Evolutionary conservation across 2,888 invertebrate genomes (phyloP), one percentile per base, ranked within the genome.

Genomic region (Podotricha telesiphe): DNA sequence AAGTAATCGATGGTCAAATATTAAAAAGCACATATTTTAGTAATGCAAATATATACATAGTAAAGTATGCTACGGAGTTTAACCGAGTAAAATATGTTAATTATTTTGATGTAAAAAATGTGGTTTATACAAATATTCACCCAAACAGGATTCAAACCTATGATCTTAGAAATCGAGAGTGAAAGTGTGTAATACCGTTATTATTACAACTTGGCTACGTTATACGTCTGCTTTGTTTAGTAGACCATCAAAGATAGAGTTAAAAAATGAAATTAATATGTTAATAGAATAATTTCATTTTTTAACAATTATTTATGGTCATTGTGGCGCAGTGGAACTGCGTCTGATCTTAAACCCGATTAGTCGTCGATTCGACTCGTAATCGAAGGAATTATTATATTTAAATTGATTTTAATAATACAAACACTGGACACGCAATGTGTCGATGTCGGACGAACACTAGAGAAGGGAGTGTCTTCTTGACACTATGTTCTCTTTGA

Each of bases 211-310:
- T 55, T n/a, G 17, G 53, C 53, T 55, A 34, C 34, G 17, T 17
- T 55, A 34, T 53, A n/a, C n/a, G 53, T 55, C 11, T 19, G 19
- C 20, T 48, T 11, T 34, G 53, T 34, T 55, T 34, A 85, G 11
- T n/a, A 34, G 40, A 70, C 53, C 28, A 53, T n/a, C 28, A 34
- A n/a, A 1, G 28, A 28, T 34, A 55, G 34, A 55, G 34, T 55
- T 6, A 17, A 47, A 47, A 47, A 17, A 15, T 47, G 47, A 17
- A 47, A 17, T 17, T 17, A 47, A 17, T 47, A 47, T 47, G 17
- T 47, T 17, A 45, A 45, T 45, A n/a, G 45, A 45, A n/a, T n/a
- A 3, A 45, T n/a, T 45, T 5, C 4, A 11, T 45, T 45, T 45
- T 45, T n/a, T n/a, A 45, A 5, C n/a, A 15, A 45, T 45, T n/a